Base-by-base conservation (phyloP, 2,888 invertebrate genomes). In the Lasioglossum morio region DNA sequence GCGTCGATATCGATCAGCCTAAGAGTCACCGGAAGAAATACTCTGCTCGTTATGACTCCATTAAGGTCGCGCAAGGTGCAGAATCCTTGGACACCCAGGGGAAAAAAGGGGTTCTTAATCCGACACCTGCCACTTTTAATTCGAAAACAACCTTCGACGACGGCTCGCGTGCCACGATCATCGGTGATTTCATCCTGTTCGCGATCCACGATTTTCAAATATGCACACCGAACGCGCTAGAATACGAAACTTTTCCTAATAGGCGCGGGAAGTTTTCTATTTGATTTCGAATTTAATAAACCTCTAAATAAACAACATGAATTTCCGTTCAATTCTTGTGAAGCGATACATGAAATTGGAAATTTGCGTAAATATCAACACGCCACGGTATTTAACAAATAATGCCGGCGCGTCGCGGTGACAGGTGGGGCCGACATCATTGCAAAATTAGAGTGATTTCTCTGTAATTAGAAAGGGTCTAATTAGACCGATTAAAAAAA, bases 1-100 rank as follows among this genome's bases (percentile, higher is more conserved):
- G 34, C 43, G 60, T 79, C 66, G 84, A 85, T 85, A 85, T 84
- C 79, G 84, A 84, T 85, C 85, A 80, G 43, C 57, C 40, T 27
- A 63, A 74, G 80, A 84, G 75, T 60, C 69, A 83, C 75, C n/a
- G 76, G 74, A 75, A 72, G 74, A 60, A 23, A 30, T 37, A 16
- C 37, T 37, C 66, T 30, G 53, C 37, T 46, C 70, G 66, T 84
- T 86, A 84, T 70, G 75, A 72, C 86, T 84, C 84, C 80, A 86
- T 84, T 84, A 84, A 70, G 77, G 57, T 75, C 79, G 74, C 43
- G 86, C 86, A 86, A 86, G 86, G 84, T 86, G 86, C 86, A 72
- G 60, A 74, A 66, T 72, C 80, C 69, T 37, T 27, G 48, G 69
- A 34, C 70, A 77, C 48, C 80, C 79, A n/a, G 4, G 46, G 75